Percentiles rank a stretch among this genome's conserved stretches.
These are phyloP conservation scores for Bos taurus DNA, from an alignment of 2,113 vertebrate genomes.

Conservation along the genomic window ARS-UCD2.0 NC_037329.1:130245501-130246000, in stretches of 20 bases:
- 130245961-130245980: neutral
- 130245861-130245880: neutral
- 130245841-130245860: neutral
- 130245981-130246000: neutral
- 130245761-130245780: fast-evolving
- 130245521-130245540: neutral
- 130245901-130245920: neutral
- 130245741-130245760: neutral
- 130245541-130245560: neutral
- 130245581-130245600: neutral
- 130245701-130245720: neutral
- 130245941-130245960: neutral
- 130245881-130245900: neutral
- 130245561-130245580: neutral
- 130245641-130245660: fast-evolving
- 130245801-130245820: neutral
- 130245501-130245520: neutral
- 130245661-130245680: neutral
- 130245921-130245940: neutral
- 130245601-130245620: neutral
- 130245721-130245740: neutral
- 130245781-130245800: neutral
- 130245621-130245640: neutral
- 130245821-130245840: neutral
- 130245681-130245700: neutral